Conservation (phyloP, 2,797 vertebrate genomes). For the Erpetoichthys calabaricus region DNA sequence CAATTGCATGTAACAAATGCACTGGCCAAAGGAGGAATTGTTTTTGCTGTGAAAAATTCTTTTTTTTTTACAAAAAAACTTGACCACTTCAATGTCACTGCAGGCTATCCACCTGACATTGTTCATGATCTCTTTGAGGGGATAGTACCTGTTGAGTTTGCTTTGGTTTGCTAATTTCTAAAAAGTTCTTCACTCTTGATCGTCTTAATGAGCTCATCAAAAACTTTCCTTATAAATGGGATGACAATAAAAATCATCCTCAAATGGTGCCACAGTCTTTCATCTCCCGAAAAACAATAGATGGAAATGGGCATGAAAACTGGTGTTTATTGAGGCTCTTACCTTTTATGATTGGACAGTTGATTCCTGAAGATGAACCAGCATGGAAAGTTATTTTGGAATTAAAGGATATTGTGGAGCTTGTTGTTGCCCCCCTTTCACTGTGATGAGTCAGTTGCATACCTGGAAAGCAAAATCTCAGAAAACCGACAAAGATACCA, state of each 20-base stretch:
- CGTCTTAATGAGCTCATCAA: conserved; percentile 8
- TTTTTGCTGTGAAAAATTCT: conserved; percentile 8
- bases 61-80: conserved; percentile 10
- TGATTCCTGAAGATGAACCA: conserved; percentile 14
- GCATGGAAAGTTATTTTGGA: conserved; percentile 10
- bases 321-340: conserved; percentile 12
- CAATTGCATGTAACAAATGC: conserved; percentile 2
- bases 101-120: conserved; percentile 12
- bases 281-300: conserved; percentile 3
- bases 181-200: conserved; percentile 13
- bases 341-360: conserved; percentile 17
- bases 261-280: conserved; percentile 10
- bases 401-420: conserved; percentile 12
- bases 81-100: conserved; percentile 4
- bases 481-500: conserved; percentile 9
- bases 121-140: conserved; percentile 2
- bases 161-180: conserved; percentile 10
- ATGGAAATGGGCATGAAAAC: conserved; percentile 14
- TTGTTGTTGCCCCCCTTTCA: conserved; percentile 10
- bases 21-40: not conserved
- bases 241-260: conserved; percentile 15
- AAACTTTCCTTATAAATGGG: conserved; percentile 7
- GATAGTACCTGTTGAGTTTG: conserved; percentile 14
- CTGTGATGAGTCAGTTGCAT: conserved; percentile 9
- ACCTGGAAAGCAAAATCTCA: conserved; percentile 10